Conservation (phyloP, 2,113 vertebrate species). For the Ibidorhyncha struthersii region DNA sequence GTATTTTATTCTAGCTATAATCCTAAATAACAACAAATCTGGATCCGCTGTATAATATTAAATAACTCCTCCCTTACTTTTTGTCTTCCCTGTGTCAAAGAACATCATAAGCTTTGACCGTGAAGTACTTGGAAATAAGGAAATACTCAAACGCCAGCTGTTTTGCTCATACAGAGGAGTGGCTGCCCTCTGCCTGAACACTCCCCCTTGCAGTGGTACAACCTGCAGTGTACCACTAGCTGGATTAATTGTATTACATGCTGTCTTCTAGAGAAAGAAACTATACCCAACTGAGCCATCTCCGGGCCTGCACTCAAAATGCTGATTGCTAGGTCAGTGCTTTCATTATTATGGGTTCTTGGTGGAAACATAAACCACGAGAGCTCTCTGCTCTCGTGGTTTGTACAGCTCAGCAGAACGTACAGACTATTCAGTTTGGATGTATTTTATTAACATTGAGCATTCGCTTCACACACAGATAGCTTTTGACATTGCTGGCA, state of each 20-base stretch:
- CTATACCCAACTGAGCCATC: neutral
- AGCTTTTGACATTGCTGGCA: neutral
- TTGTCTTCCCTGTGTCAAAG: neutral
- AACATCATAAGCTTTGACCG: neutral
- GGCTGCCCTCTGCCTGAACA: neutral
- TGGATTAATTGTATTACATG: neutral
- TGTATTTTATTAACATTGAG: constrained; percentile 18
- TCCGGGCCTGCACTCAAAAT: neutral
- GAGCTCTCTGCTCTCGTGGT: neutral
- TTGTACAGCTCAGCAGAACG: constrained; percentile 46
- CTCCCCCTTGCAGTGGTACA: neutral
- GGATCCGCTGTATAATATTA: neutral
- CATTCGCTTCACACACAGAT: neutral
- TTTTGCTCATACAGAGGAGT: neutral
- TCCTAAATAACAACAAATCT: constrained; percentile 35
- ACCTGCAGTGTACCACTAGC: neutral
- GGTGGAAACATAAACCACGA: neutral
- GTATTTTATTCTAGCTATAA: constrained; percentile 24
- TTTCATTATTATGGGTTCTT: constrained; percentile 25
- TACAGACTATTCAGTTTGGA: neutral
- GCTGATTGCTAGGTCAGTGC: constrained; percentile 19
- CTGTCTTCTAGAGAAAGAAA: neutral
- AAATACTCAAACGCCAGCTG: neutral
- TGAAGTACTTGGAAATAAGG: neutral
- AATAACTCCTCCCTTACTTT: neutral